These are phyloP conservation scores for Leptopilina clavipes DNA, from an alignment of 1,140 invertebrate species.

Conservation along the genomic window DNA sequence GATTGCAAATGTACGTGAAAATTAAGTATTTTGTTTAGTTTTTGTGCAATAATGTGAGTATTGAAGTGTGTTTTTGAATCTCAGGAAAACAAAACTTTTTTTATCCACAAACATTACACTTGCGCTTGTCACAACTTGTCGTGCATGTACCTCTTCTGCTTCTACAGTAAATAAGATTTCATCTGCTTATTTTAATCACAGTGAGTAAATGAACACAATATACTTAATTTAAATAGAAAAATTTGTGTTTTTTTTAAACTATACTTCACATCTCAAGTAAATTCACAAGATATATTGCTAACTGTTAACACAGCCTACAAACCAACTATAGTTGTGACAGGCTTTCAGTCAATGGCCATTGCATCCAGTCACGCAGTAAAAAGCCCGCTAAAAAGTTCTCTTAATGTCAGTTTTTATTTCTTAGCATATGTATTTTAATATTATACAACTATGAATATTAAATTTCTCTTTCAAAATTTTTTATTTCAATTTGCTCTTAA, in stretches of 20 bases:
- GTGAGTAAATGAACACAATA: background rate
- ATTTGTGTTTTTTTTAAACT: too few relatives aligned
- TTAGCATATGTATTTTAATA: too few relatives aligned
- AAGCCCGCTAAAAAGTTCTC: conserved; percentile 11
- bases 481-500: too few relatives aligned
- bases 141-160: background rate
- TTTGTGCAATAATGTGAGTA: conserved; percentile 23
- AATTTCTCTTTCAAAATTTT: too few relatives aligned
- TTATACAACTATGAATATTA: too few relatives aligned
- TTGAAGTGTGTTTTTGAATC: conserved; percentile 21
- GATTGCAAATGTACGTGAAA: background rate
- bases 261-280: too few relatives aligned
- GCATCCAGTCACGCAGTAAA: background rate
- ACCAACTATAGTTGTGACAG: conserved; percentile 9
- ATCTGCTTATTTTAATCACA: background rate
- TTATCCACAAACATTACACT: background rate
- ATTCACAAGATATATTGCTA: background rate
- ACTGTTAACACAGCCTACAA: background rate
- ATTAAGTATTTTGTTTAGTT: background rate
- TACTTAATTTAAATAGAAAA: background rate
- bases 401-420: too few relatives aligned
- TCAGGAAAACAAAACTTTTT: background rate
- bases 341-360: conserved; percentile 4
- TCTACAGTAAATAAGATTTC: background rate
- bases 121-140: background rate